Evolutionary conservation across 2,113 vertebrate genomes (phyloP).

Genomic region (Gambusia affinis): DNA sequence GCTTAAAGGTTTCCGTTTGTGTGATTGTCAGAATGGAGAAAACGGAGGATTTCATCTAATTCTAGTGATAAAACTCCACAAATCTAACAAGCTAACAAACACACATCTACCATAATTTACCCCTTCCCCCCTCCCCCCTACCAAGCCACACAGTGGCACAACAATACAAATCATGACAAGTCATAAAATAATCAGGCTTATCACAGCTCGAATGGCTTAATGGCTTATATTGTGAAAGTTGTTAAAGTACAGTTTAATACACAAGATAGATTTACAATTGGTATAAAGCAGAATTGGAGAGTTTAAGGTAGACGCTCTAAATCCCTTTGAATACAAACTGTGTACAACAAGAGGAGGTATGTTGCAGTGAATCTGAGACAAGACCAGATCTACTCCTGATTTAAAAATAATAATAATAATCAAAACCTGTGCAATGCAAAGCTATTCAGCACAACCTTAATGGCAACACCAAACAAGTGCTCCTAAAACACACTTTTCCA

Average conservation of each 20-base stretch:
- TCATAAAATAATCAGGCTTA: constrained; percentile 47
- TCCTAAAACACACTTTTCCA: constrained; percentile 46
- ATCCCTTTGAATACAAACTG: constrained; percentile 21
- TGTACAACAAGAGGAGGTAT: constrained; percentile 39
- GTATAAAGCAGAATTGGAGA: constrained; percentile 59
- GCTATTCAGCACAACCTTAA: constrained; percentile 20
- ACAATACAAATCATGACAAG: constrained; percentile 63
- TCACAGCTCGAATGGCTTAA: constrained; percentile 65
- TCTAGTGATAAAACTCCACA: constrained; percentile 41
- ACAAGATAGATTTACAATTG: constrained; percentile 77
- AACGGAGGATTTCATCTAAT: constrained; percentile 22
- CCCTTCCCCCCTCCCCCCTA: constrained; percentile 37
- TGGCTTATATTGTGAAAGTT: constrained; percentile 58
- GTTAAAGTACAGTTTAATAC: constrained; percentile 64
- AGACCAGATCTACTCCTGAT: constrained; percentile 37
- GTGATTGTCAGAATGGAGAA: constrained; percentile 68
- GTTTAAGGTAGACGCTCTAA: constrained; percentile 1
- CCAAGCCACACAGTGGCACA: constrained; percentile 83
- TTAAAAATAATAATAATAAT: constrained; percentile 20
- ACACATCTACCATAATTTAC: constrained; percentile 69
- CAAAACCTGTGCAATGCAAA: constrained; percentile 20
- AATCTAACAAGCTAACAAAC: constrained; percentile 51
- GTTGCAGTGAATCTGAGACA: constrained; percentile 34
- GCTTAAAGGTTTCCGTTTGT: constrained; percentile 25
- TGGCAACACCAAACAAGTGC: constrained; percentile 37